phyloP scores from a whole-genome alignment of 2,113 vertebrate species.

The Nyctereutes procyonoides region DNA sequence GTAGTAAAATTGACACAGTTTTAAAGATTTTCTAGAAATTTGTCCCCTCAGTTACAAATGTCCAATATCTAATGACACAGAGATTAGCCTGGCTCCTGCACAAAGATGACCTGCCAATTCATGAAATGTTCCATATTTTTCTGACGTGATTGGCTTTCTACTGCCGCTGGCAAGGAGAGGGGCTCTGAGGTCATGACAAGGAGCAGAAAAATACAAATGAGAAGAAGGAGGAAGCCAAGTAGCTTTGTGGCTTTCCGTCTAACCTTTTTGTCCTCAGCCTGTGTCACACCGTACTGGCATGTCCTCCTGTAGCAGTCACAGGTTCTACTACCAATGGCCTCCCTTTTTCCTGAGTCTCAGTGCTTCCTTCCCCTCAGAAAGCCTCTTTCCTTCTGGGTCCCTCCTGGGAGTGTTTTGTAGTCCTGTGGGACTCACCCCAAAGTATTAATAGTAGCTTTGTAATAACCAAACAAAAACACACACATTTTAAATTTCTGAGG shows the following conservation, averaged over 20 bases:
- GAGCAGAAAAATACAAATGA: neutral
- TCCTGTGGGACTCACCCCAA: neutral
- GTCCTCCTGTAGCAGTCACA: neutral
- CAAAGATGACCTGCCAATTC: neutral
- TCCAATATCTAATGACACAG: neutral
- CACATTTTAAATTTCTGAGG: neutral
- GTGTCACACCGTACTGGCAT: neutral
- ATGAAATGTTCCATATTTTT: neutral
- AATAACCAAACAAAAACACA: neutral
- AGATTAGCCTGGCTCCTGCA: neutral
- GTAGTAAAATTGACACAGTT: neutral
- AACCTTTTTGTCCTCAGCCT: neutral
- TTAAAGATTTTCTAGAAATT: neutral
- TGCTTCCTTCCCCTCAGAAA: neutral
- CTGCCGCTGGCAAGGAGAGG: neutral
- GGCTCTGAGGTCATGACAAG: neutral
- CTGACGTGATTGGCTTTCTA: neutral
- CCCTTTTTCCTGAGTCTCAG: neutral
- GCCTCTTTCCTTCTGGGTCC: neutral
- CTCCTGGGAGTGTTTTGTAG: neutral
- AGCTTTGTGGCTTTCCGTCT: neutral
- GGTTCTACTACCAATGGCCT: neutral
- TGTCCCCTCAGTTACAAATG: neutral
- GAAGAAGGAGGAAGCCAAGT: neutral
- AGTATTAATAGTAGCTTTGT: neutral